Base-by-base conservation (phyloP, 1,140 invertebrate genomes). In the Sycophaga agraensis region DNA sequence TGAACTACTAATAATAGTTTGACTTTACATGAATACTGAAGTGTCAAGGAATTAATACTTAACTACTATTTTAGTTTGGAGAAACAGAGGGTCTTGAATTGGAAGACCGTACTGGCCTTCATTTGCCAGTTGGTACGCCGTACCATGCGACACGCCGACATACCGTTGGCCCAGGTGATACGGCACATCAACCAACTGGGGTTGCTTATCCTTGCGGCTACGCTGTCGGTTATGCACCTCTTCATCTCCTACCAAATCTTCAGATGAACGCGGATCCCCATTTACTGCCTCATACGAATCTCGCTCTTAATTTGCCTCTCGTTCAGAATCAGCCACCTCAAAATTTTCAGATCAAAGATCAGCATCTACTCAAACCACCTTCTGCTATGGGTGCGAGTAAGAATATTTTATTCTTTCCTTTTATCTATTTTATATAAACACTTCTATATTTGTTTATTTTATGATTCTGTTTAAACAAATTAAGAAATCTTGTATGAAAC, bases 91-190 rank as follows among this genome's bases (percentile, higher is more conserved):
- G 83, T 12, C 70, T 82, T 9, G 87, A 88, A 70, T 83, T 84
- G 1, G 86, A 86, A 51, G 78, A 80, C 50, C 72, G 76, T 64
- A 74, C 69, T 63, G 67, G 71, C 34, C 67, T 77, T 40, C 73
- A 76, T 57, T 65, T 80, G 28, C 73, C 76, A 31, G 63, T 72
- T n/a, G 76, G 76, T 22, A 75, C 77, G 22, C 71, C 78, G 35
- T 79, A 80, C 63, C 78, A 79, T 21, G 75, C 78, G 26, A 88
- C 90, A 45, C 82, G 94, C 56, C 84, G 94, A 49, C 94, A 97
- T 74, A 97, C 95, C 0, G 93, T 97, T 14, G 94, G 95, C 4
- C 94, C 94, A 7, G 93, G 93, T 6, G 92, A 96, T 82, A 87
- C 90, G 45, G 84, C 89, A 1, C 91, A 92, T 70, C 88, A 92